Evolutionary conservation across 2,113 vertebrate species (phyloP).

Genomic region (Hoplias malabaricus): DNA sequence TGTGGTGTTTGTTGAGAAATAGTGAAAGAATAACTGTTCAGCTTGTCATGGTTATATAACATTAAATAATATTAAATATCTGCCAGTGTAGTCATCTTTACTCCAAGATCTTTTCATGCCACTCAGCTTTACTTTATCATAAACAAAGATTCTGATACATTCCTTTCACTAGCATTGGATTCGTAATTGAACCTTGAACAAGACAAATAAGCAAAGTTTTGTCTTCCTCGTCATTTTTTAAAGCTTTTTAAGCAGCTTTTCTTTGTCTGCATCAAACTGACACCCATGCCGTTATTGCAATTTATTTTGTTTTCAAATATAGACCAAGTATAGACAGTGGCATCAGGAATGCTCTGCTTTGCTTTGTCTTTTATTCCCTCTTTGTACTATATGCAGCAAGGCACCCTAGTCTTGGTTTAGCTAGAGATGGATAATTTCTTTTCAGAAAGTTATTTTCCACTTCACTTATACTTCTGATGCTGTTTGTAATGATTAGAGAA

Average conservation of each 20-base stretch:
- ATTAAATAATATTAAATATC: background rate
- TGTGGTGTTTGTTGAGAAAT: background rate
- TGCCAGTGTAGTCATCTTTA: background rate
- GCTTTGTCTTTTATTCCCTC: background rate
- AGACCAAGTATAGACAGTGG: conserved; percentile 43
- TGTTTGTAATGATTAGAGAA: too few relatives aligned
- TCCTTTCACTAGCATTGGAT: background rate
- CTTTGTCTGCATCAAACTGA: conserved; percentile 76
- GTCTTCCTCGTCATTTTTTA: background rate
- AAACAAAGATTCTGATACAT: background rate
- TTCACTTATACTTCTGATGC: too few relatives aligned
- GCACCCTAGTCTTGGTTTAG: conserved; percentile 14
- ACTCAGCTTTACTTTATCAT: background rate
- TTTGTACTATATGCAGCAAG: conserved; percentile 25
- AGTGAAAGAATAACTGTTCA: background rate
- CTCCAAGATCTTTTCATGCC: background rate
- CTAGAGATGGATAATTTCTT: too few relatives aligned
- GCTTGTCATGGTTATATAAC: conserved; percentile 1
- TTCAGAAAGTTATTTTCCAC: too few relatives aligned
- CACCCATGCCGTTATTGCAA: conserved; percentile 65
- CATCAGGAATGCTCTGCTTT: conserved; percentile 43
- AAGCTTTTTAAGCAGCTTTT: conserved; percentile 2
- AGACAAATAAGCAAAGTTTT: background rate
- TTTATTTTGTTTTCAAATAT: conserved; percentile 37
- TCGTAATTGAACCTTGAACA: background rate